Evolutionary conservation across 2,797 vertebrate species (phyloP), one percentile per base, ranked within the genome.

Genomic region (Oophaga sylvatica): DNA sequence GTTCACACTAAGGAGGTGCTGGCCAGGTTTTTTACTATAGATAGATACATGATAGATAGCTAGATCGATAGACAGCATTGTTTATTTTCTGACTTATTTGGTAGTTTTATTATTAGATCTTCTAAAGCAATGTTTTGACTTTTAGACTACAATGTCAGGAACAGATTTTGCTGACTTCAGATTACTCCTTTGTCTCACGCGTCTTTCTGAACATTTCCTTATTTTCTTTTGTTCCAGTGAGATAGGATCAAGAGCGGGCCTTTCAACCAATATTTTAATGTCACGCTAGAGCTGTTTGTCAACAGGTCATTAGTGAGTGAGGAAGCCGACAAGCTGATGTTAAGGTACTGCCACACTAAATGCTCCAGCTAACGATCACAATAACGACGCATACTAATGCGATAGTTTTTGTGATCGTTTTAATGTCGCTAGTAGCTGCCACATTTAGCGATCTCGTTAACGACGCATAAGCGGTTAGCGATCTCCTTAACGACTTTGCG

Each of bases 231-330:
- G 80, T 86, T 78, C n/a, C 7, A n/a, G 17, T 45, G 35, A 86
- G 84, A 86, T 79, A 89, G 71, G 62, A 79, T 29, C 26, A 13
- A 77, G 59, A 77, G 73, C 20, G 22, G 22, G 11, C 82, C 85
- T 85, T 89, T 89, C 75, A 67, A 60, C 82, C 16, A 82, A 76
- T 35, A 81, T 78, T 78, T 77, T 62, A 91, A 87, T 91, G 91
- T 91, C 94, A 94, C 90, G 91, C 92, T 93, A 90, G 31, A 76
- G 90, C 91, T 95, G 93, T 94, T 96, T 96, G 95, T 97, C 95
- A 96, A 93, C 93, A 96, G 94, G 84, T 95, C 94, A 92, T 96
- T 96, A 96, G 90, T 48, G 81, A 59, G 81, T 80, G 87, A 89
- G 90, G 91, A 92, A 90, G 92, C 93, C 93, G 95, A 95, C 94